These are phyloP conservation scores for Corydoras sp. DNA, from an alignment of 2,113 vertebrate genomes.

Conservation along the genomic window DNA sequence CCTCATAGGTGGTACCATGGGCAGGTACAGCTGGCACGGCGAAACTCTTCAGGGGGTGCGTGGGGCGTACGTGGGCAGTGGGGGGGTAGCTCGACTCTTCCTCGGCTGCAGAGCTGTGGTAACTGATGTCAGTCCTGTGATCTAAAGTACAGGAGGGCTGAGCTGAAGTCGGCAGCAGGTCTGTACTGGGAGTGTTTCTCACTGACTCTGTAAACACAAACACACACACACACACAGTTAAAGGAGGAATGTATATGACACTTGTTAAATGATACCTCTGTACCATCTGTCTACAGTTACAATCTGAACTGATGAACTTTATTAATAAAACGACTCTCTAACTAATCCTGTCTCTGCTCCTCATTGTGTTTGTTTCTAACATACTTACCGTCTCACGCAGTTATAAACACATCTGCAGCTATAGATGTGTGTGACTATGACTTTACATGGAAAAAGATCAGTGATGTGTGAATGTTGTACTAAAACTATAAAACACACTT, in stretches of 20 bases:
- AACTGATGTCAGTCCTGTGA: constrained; percentile 82
- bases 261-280: not conserved
- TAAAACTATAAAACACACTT: no score
- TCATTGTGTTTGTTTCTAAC: no score
- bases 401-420: no score
- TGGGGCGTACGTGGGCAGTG: constrained; percentile 81
- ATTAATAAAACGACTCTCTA: no score
- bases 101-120: constrained; percentile 78
- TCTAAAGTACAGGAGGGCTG: constrained; percentile 78
- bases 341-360: no score
- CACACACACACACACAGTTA: no score
- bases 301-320: no score
- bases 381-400: no score
- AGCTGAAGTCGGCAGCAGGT: constrained; percentile 78
- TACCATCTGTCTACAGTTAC: no score
- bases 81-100: constrained; percentile 82
- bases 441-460: no score
- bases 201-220: constrained; percentile 81
- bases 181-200: constrained; percentile 87
- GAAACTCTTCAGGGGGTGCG: constrained; percentile 94
- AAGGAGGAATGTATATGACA: not conserved
- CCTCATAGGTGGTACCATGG: constrained; percentile 69
- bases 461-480: no score
- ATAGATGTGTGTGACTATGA: no score
- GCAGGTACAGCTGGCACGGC: constrained; percentile 80